Evolutionary conservation across 2,797 vertebrate species (phyloP).

Genomic region (Channallabes apus): DNA sequence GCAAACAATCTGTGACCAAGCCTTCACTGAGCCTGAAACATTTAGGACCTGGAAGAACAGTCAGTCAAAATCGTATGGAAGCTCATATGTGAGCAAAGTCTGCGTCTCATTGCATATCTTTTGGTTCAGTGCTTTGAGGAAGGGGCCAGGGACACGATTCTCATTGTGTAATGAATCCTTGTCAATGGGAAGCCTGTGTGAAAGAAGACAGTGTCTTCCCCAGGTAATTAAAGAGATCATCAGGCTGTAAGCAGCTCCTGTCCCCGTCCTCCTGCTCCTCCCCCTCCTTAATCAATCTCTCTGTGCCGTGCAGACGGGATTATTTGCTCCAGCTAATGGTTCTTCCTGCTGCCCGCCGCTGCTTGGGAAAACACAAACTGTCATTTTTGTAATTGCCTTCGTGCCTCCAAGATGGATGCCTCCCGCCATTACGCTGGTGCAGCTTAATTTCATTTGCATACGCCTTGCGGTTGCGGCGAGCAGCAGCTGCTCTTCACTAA

Average conservation of each 20-base stretch:
- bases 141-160: constrained; percentile 16
- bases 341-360: constrained; percentile 65
- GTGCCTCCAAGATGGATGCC: constrained; percentile 62
- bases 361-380: constrained; percentile 59
- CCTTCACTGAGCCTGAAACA: not conserved
- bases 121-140: constrained; percentile 5
- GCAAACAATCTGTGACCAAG: not conserved
- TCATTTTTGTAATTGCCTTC: constrained; percentile 67
- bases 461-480: constrained; percentile 38
- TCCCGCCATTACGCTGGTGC: constrained; percentile 29
- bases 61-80: not conserved
- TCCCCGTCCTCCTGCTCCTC: constrained; percentile 68
- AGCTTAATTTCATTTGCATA: constrained; percentile 65
- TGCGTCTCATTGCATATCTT: constrained; percentile 31
- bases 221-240: constrained; percentile 81
- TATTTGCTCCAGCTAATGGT: constrained; percentile 82
- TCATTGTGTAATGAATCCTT: constrained; percentile 58
- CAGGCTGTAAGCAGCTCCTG: constrained; percentile 62
- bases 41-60: not conserved
- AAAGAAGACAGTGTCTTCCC: constrained; percentile 65
- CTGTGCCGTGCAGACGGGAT: constrained; percentile 71
- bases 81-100: not conserved
- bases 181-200: constrained; percentile 51
- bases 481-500: constrained; percentile 55
- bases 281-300: constrained; percentile 74